Conservation (phyloP, 2,797 vertebrate genomes). For the Artibeus lituratus region DNA sequence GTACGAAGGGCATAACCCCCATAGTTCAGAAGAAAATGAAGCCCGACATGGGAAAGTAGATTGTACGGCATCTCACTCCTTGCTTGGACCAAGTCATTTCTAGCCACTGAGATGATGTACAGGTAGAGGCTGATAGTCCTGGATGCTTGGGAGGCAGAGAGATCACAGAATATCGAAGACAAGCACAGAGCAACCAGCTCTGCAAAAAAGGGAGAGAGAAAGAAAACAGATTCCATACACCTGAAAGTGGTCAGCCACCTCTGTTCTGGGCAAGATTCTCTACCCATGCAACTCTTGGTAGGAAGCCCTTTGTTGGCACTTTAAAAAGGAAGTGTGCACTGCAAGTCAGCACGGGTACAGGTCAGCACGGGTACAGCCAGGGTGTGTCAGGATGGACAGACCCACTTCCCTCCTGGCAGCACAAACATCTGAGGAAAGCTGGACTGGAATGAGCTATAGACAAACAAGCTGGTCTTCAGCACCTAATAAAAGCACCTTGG, state of each 20-base stretch:
- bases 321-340: slow-evolving; percentile 17
- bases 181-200: neutral
- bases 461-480: neutral
- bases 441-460: neutral
- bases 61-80: neutral
- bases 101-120: neutral
- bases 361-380: neutral
- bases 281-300: neutral
- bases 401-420: neutral
- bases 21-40: neutral
- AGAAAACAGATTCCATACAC: neutral
- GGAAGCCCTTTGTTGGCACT: neutral
- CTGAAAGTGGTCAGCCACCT: neutral
- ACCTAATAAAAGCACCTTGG: neutral
- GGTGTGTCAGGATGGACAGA: neutral
- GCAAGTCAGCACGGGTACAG: neutral
- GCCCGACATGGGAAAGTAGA: neutral
- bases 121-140: neutral
- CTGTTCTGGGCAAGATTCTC: neutral
- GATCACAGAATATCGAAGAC: neutral
- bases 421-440: neutral
- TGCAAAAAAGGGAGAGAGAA: neutral
- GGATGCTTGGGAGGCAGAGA: neutral
- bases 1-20: neutral
- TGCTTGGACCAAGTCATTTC: neutral